phyloP scores from a whole-genome alignment of 2,113 vertebrate species.

The Machaerirhynchus nigripectus region DNA sequence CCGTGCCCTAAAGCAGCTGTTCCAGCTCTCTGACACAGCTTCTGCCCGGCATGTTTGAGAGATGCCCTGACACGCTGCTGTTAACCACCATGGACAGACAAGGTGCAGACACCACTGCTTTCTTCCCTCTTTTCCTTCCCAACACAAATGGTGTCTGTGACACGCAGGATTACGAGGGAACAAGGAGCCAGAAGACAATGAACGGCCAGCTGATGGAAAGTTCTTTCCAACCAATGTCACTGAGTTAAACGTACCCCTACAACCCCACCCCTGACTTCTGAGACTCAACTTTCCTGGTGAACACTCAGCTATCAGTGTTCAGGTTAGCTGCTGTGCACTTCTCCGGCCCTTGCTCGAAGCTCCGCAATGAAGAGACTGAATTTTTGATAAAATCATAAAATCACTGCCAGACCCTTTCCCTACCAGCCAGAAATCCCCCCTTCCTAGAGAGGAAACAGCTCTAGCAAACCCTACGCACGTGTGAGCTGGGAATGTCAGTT shows the following conservation, averaged over 20 bases:
- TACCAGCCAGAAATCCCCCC: not conserved
- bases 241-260: rapidly evolving
- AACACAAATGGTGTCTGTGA: not conserved
- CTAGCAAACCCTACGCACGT: rapidly evolving
- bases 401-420: not conserved
- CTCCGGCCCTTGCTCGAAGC: not conserved
- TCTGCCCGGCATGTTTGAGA: rapidly evolving
- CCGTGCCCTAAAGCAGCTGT: not conserved
- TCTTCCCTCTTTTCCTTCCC: not conserved
- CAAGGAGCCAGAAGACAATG: not conserved
- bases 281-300: not conserved
- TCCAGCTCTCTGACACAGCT: not conserved
- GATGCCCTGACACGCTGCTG: not conserved
- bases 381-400: not conserved
- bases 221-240: not conserved
- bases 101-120: not conserved
- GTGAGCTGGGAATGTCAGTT: not conserved
- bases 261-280: not conserved
- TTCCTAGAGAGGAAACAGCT: not conserved
- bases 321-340: not conserved
- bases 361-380: not conserved
- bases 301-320: not conserved
- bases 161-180: not conserved
- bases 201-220: rapidly evolving
- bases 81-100: not conserved